These are phyloP conservation scores for Heliocidaris erythrogramma DNA, from an alignment of 35 echinoderm and acorn worm genomes.

Conservation along the genomic window DNA sequence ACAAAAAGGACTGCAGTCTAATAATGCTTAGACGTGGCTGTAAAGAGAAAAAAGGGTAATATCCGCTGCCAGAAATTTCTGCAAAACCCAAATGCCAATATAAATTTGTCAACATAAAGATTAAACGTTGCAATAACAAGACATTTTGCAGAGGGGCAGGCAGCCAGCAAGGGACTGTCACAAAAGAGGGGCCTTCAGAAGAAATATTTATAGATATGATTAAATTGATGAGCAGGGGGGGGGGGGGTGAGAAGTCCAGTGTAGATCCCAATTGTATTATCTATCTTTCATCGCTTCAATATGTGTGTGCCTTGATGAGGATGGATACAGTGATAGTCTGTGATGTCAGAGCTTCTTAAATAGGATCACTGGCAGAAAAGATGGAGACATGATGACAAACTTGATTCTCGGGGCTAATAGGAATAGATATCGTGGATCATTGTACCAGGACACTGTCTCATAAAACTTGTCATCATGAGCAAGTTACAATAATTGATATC, in stretches of 20 bases:
- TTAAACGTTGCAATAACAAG: conserved; percentile 11
- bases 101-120: conserved; percentile 11
- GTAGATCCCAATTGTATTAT: background rate
- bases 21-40: background rate
- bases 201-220: conserved; percentile 19
- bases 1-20: background rate
- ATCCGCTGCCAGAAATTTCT: background rate
- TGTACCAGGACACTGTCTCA: too few species aligned
- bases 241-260: background rate
- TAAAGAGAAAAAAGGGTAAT: background rate
- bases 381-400: too few species aligned
- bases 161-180: background rate
- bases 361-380: too few species aligned
- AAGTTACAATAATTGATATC: too few species aligned
- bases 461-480: too few species aligned
- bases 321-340: background rate
- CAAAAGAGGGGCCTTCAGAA: background rate
- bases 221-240: background rate
- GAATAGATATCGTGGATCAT: too few species aligned
- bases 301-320: background rate
- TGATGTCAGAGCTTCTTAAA: background rate
- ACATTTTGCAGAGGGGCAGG: background rate
- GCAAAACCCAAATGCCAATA: background rate
- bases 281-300: background rate
- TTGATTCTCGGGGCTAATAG: too few species aligned